Evolutionary conservation across 2,113 vertebrate genomes (phyloP).

Genomic region (Cyrtonyx montezumae): DNA sequence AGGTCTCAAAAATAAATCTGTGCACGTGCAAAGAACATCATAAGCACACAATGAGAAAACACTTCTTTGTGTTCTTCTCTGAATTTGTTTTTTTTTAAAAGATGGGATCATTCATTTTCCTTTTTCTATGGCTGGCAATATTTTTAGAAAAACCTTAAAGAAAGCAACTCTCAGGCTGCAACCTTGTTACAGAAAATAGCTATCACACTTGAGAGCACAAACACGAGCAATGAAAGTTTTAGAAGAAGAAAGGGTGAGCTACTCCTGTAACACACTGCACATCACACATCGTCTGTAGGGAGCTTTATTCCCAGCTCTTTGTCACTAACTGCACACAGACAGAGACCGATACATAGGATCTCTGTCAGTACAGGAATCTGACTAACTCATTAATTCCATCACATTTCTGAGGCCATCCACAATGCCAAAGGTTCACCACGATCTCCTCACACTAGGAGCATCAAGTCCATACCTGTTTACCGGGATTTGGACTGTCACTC

Average conservation of each 20-base stretch:
- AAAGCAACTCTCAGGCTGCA: background rate
- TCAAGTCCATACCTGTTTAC: background rate
- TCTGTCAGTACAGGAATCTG: background rate
- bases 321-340: background rate
- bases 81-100: background rate
- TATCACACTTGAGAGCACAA: background rate
- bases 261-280: background rate
- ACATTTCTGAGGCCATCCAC: background rate
- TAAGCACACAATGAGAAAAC: background rate
- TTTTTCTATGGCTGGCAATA: background rate
- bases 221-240: conserved; percentile 14
- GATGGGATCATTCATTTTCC: background rate
- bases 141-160: background rate
- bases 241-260: background rate
- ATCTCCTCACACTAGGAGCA: background rate
- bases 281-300: background rate
- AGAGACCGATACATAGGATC: background rate
- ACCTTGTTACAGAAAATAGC: background rate
- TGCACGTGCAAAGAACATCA: background rate
- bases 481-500: background rate
- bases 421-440: background rate
- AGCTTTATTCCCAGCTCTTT: background rate
- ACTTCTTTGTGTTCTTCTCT: background rate
- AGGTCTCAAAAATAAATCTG: background rate
- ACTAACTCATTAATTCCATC: background rate